These are phyloP conservation scores for Macrosiphum euphorbiae DNA, from an alignment of 2,888 invertebrate genomes.

Conservation along the genomic window DNA sequence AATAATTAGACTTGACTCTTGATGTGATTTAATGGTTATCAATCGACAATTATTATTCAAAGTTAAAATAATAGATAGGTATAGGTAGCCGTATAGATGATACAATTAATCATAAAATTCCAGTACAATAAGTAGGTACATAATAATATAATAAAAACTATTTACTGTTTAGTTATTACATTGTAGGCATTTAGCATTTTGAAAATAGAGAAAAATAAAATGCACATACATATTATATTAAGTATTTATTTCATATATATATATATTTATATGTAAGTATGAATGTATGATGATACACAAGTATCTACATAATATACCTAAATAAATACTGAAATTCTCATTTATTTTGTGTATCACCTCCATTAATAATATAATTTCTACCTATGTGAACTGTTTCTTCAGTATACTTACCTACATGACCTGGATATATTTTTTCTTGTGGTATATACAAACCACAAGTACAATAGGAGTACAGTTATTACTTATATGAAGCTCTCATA, in stretches of 20 bases:
- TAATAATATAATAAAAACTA: background rate
- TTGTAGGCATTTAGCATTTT: background rate
- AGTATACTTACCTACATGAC: background rate
- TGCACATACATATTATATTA: background rate
- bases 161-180: background rate
- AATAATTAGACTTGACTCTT: too few relatives aligned
- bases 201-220: background rate
- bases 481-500: conserved; percentile 41
- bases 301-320: background rate
- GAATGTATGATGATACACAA: background rate
- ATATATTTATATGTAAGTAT: too few relatives aligned
- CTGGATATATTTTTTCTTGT: conserved; percentile 39
- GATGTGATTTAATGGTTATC: too few relatives aligned
- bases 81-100: too few relatives aligned
- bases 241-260: too few relatives aligned
- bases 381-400: conserved; percentile 6
- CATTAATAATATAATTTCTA: background rate
- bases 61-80: too few relatives aligned
- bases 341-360: background rate
- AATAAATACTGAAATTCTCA: background rate
- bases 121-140: background rate
- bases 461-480: conserved; percentile 56
- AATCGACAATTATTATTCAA: too few relatives aligned
- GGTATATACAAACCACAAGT: background rate
- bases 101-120: too few relatives aligned